Conservation (phyloP, 1,140 invertebrate genomes). For the Gryon sp. region DNA sequence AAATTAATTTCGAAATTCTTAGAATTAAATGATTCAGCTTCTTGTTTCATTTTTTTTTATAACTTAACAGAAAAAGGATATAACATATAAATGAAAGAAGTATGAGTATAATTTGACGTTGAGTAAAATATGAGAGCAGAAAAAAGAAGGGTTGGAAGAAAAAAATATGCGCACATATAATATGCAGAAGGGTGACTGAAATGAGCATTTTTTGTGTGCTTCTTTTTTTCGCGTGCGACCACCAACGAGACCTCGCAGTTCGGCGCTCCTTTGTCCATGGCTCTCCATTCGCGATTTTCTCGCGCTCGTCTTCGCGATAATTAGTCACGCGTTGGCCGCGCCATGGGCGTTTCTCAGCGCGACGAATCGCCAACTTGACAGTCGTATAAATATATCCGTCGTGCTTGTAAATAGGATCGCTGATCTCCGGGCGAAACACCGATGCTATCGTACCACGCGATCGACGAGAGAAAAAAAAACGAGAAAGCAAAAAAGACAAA, state of each 20-base stretch:
- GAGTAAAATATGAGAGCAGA: background rate
- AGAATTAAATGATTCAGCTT: no score
- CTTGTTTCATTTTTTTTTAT: no score
- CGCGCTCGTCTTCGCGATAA: conserved; percentile 61
- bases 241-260: conserved; percentile 53
- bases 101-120: conserved; percentile 33
- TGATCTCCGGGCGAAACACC: conserved; percentile 46
- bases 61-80: no score
- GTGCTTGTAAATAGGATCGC: conserved; percentile 59
- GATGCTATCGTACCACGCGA: conserved; percentile 65
- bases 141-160: conserved; percentile 10
- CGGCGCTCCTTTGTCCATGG: conserved; percentile 42
- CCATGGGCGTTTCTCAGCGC: conserved; percentile 61
- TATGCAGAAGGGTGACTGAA: conserved; percentile 53
- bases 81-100: conserved; percentile 1
- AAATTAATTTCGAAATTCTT: no score
- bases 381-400: conserved; percentile 62
- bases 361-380: conserved; percentile 60
- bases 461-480: conserved; percentile 43
- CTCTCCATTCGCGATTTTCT: conserved; percentile 38
- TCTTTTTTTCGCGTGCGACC: conserved; percentile 46
- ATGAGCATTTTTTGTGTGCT: conserved; percentile 36
- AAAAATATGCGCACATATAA: conserved; percentile 42
- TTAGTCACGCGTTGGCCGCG: conserved; percentile 62
- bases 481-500: no score